A percentile compares a stretch with the other conserved stretches of the same genome.
phyloP scores from a whole-genome alignment of 2,797 vertebrate species.

The Liparis tanakae region DNA sequence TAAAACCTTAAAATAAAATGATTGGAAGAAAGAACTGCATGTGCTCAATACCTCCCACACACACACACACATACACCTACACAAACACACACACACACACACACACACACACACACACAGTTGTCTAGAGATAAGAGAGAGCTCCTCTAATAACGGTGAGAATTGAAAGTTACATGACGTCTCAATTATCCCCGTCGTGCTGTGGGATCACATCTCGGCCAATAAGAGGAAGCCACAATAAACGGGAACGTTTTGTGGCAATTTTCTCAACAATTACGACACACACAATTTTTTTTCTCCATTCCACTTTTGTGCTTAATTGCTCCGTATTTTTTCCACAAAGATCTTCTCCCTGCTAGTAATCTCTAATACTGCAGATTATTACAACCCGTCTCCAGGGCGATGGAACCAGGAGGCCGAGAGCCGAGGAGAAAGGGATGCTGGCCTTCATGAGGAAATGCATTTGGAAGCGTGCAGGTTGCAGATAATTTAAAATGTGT shows the following conservation, averaged over 20 bases:
- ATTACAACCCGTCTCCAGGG: constrained; percentile 43
- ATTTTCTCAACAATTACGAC: constrained; percentile 62
- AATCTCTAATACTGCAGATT: constrained; percentile 58
- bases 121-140: constrained; percentile 6
- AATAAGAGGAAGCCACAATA: constrained; percentile 51
- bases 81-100: constrained; percentile 7
- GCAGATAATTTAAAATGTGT: constrained; percentile 28
- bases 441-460: constrained; percentile 7
- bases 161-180: constrained; percentile 44
- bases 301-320: constrained; percentile 43
- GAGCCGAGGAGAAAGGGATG: constrained; percentile 3
- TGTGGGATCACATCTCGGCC: constrained; percentile 34
- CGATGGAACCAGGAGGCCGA: constrained; percentile 16
- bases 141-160: constrained; percentile 25
- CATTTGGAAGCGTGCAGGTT: not conserved
- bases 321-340: constrained; percentile 55
- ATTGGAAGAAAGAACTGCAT: constrained; percentile 3
- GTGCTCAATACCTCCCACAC: not conserved
- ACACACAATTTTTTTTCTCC: constrained; percentile 22
- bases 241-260: constrained; percentile 49
- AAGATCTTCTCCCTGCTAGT: constrained; percentile 46
- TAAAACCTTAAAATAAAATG: too few species aligned
- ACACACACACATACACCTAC: not conserved
- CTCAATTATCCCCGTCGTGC: constrained; percentile 38
- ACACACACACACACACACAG: not conserved